These are phyloP conservation scores for Seriola aureovittata DNA, from an alignment of 2,113 vertebrate species.

Conservation along the genomic window DNA sequence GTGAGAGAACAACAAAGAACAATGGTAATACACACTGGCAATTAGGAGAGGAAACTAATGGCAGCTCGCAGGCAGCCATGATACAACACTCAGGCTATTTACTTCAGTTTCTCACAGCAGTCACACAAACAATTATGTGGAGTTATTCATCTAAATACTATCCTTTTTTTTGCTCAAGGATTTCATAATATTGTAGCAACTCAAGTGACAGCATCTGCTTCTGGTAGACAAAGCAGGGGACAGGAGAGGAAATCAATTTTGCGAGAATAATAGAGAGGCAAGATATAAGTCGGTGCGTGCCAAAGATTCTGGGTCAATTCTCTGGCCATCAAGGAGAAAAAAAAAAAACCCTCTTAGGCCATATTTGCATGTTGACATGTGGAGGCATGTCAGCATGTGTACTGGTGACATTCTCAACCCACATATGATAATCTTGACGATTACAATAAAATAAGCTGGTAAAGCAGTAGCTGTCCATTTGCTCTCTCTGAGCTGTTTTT, in stretches of 20 bases:
- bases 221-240: slow-evolving; percentile 33
- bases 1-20: slow-evolving; percentile 26
- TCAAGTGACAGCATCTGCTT: slow-evolving; percentile 41
- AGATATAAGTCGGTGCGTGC: slow-evolving; percentile 29
- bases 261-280: slow-evolving; percentile 32
- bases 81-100: slow-evolving; percentile 11
- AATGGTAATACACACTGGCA: slow-evolving; percentile 1
- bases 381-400: slow-evolving; percentile 24
- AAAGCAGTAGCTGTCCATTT: background rate
- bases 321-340: background rate
- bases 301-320: slow-evolving; percentile 9
- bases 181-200: slow-evolving; percentile 27
- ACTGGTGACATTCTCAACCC: slow-evolving; percentile 17
- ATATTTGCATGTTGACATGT: slow-evolving; percentile 37
- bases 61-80: background rate
- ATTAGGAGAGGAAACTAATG: slow-evolving; percentile 40
- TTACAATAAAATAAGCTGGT: background rate
- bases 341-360: slow-evolving; percentile 1
- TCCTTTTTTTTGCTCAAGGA: slow-evolving; percentile 19
- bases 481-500: background rate
- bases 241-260: slow-evolving; percentile 51
- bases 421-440: slow-evolving; percentile 16
- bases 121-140: slow-evolving; percentile 26
- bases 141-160: slow-evolving; percentile 13
- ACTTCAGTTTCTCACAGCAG: slow-evolving; percentile 23